These are phyloP conservation scores for Sebastolobus altivelis DNA, from an alignment of 2,797 vertebrate genomes.

Conservation along the genomic window DNA sequence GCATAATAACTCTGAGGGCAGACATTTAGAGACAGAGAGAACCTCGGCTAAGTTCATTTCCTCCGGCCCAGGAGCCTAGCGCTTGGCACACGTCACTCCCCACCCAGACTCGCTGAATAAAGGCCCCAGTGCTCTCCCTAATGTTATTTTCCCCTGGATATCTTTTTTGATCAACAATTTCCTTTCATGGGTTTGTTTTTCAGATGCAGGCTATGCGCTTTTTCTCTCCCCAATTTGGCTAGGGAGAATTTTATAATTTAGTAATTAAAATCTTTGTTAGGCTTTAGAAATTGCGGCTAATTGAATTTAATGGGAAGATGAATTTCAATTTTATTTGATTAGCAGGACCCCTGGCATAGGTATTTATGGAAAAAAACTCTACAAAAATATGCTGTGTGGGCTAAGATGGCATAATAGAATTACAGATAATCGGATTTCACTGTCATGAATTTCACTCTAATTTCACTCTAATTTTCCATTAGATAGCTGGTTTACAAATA, in stretches of 20 bases:
- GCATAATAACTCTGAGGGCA: conserved; percentile 90
- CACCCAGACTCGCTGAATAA: conserved; percentile 85
- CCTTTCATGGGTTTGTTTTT: conserved; percentile 92
- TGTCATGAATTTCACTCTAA: conserved; percentile 99
- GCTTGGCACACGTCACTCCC: conserved; percentile 87
- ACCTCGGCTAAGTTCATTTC: conserved; percentile 90
- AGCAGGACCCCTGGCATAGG: conserved; percentile 99
- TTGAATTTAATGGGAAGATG: conserved; percentile 99
- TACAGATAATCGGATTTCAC: conserved; percentile 99
- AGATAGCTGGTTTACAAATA: conserved; percentile 99
- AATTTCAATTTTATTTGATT: conserved; percentile 99
- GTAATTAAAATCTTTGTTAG: conserved; percentile 99
- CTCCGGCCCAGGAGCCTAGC: conserved; percentile 85
- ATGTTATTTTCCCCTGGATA: conserved; percentile 88
- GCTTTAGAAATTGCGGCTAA: conserved; percentile 99
- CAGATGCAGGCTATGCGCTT: conserved; percentile 93
- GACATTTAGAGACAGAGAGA: conserved; percentile 89
- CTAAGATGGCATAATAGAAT: conserved; percentile 99
- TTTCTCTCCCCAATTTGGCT: conserved; percentile 99
- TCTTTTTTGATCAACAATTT: conserved; percentile 92
- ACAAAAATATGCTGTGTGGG: conserved; percentile 99
- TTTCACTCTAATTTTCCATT: conserved; percentile 99
- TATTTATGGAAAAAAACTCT: conserved; percentile 99
- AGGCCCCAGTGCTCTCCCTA: conserved; percentile 85
- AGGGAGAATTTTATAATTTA: conserved; percentile 99